A percentile compares a stretch with the other conserved stretches of the same genome.
Conservation (phyloP, 2,888 invertebrate species). For the Uropetala carovei region DNA sequence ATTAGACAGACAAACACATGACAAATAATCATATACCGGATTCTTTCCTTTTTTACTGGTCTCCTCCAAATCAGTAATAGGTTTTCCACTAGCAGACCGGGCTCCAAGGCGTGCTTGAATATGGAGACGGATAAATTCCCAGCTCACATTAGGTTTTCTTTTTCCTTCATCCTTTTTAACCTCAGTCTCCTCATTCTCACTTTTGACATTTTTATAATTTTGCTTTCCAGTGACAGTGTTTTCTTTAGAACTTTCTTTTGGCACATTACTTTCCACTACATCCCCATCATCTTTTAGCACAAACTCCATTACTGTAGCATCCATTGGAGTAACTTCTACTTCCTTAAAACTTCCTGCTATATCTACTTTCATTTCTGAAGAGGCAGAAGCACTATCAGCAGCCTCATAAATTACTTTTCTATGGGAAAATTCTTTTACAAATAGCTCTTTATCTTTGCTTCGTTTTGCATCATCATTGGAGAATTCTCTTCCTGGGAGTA, state of each 20-base stretch:
- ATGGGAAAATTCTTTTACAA: background rate
- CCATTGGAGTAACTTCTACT: background rate
- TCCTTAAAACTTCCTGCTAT: background rate
- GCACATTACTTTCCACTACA: background rate
- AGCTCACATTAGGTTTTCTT: background rate
- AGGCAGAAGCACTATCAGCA: background rate
- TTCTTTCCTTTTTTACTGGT: background rate
- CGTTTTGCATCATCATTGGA: background rate
- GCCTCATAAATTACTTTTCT: background rate
- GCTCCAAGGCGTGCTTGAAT: slow-evolving; percentile 47
- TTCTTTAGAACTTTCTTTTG: background rate
- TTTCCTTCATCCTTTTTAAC: background rate
- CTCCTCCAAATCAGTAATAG: background rate
- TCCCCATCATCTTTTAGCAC: background rate
- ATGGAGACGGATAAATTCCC: background rate
- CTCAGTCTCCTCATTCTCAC: background rate
- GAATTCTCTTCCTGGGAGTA: background rate
- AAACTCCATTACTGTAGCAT: background rate
- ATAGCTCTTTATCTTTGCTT: background rate
- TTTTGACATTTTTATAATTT: too few relatives aligned
- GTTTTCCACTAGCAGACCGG: slow-evolving; percentile 35
- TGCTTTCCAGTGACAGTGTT: background rate
- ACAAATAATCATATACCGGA: slow-evolving; percentile 27
- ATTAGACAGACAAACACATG: background rate
- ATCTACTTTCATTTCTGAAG: too few relatives aligned